Percentiles rank a stretch among this genome's conserved stretches.
Conservation (phyloP, 2,888 invertebrate genomes). For the Protodeltote pygarga region DNA sequence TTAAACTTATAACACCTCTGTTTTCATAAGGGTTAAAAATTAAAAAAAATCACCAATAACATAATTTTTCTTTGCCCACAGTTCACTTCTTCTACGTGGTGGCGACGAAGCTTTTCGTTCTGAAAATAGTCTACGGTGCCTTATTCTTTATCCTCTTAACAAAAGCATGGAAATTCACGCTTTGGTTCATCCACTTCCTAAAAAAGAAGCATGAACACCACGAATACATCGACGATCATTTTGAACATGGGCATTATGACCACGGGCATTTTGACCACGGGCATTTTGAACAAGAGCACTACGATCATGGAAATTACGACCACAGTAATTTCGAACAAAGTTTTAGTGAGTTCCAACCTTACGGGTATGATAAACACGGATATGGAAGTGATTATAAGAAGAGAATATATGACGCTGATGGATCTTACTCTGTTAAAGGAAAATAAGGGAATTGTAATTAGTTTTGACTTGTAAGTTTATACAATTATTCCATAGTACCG, state of each 20-base stretch:
- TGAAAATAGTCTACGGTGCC: constrained; percentile 75
- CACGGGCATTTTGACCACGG: constrained; percentile 44
- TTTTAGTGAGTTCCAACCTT: constrained; percentile 26
- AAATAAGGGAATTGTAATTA: constrained; percentile 6
- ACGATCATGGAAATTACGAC: constrained; percentile 42
- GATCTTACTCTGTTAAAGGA: constrained; percentile 72
- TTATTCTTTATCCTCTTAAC: constrained; percentile 68
- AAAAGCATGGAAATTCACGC: constrained; percentile 75
- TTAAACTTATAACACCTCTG: too few species aligned
- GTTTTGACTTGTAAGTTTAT: not conserved
- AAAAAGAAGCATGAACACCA: constrained; percentile 67
- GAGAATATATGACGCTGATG: constrained; percentile 74
- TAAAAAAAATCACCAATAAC: not conserved
- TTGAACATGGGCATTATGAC: constrained; percentile 40
- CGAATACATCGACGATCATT: constrained; percentile 66
- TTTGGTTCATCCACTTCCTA: constrained; percentile 77
- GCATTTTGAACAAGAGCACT: constrained; percentile 24
- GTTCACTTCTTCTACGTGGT: constrained; percentile 80
- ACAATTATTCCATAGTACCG: too few species aligned
- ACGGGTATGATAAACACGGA: constrained; percentile 35
- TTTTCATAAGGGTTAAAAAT: too few species aligned
- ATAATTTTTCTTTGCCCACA: constrained; percentile 60
- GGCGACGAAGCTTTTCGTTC: constrained; percentile 73
- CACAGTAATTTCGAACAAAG: constrained; percentile 40
- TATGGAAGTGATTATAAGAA: constrained; percentile 49